phyloP scores from a whole-genome alignment of 2,113 vertebrate genomes.

The Melanerpes formicivorus region DNA sequence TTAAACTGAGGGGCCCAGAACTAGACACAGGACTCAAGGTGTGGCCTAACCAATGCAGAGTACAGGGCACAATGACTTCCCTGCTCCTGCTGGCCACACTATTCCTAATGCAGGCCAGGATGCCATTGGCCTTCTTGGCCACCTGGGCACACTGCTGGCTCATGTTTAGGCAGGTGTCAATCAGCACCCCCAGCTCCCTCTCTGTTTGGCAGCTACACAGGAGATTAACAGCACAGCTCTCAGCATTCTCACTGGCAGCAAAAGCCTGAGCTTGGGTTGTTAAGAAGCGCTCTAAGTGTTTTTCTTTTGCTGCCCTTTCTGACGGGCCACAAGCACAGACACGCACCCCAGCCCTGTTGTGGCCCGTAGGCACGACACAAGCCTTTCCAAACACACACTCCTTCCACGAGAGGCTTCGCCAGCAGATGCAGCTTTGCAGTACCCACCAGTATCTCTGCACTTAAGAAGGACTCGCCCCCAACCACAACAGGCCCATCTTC shows the following conservation, averaged over 20 bases:
- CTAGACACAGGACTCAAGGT: too few relatives aligned
- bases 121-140: too few relatives aligned
- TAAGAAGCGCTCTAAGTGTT: constrained; percentile 1
- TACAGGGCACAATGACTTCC: too few relatives aligned
- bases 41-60: too few relatives aligned
- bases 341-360: background rate
- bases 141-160: too few relatives aligned
- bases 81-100: too few relatives aligned
- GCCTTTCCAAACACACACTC: background rate
- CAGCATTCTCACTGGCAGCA: background rate
- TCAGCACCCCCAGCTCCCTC: too few relatives aligned
- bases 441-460: background rate
- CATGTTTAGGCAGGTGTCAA: too few relatives aligned
- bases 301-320: background rate
- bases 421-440: background rate
- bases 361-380: background rate
- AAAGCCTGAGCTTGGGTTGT: background rate
- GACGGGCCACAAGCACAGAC: constrained; percentile 21
- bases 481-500: background rate
- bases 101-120: too few relatives aligned
- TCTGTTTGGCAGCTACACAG: too few relatives aligned
- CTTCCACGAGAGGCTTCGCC: background rate
- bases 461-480: background rate
- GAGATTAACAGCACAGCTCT: background rate
- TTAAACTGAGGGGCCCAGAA: too few relatives aligned